Percentiles rank a stretch among this genome's conserved stretches.
Evolutionary conservation across 2,888 invertebrate species (phyloP).

Genomic region (Eupeodes luniger): DNA sequence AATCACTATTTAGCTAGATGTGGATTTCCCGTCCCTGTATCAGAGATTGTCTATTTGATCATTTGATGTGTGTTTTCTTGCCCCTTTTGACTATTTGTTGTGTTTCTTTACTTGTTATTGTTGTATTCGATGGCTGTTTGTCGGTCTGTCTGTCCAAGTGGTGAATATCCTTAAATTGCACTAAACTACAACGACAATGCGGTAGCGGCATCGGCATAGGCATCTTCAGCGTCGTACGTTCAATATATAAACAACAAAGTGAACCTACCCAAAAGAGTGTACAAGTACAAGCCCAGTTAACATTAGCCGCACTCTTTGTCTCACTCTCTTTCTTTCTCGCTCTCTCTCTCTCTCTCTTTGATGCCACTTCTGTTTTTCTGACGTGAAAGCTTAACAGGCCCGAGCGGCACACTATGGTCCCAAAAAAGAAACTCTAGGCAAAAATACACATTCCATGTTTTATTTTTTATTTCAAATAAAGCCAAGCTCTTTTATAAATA

Average conservation of each 20-base stretch:
- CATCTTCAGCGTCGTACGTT: not conserved
- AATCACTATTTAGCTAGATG: conserved; percentile 35
- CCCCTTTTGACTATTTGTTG: conserved; percentile 26
- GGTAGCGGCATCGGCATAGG: not conserved
- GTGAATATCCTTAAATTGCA: conserved; percentile 49
- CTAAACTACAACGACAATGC: conserved; percentile 16
- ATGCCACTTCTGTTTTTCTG: not conserved
- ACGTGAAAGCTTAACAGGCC: not conserved
- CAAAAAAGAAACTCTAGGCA: too few relatives aligned
- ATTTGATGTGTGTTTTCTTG: conserved; percentile 31
- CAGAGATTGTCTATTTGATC: conserved; percentile 51
- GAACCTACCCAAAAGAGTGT: conserved; percentile 59
- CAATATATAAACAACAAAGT: conserved; percentile 36
- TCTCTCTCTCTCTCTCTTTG: not conserved
- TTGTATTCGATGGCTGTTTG: conserved; percentile 54
- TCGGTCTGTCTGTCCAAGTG: conserved; percentile 61
- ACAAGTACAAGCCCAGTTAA: conserved; percentile 39
- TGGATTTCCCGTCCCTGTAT: conserved; percentile 36
- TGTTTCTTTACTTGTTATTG: conserved; percentile 23
- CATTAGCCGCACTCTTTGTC: conserved; percentile 10
- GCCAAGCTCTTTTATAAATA: too few relatives aligned
- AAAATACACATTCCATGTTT: too few relatives aligned
- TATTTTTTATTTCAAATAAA: too few relatives aligned
- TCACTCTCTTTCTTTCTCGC: not conserved
- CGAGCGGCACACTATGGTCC: not conserved